Evolutionary conservation across 2,888 invertebrate species (phyloP).

Genomic region (Cantharis flavilabris): DNA sequence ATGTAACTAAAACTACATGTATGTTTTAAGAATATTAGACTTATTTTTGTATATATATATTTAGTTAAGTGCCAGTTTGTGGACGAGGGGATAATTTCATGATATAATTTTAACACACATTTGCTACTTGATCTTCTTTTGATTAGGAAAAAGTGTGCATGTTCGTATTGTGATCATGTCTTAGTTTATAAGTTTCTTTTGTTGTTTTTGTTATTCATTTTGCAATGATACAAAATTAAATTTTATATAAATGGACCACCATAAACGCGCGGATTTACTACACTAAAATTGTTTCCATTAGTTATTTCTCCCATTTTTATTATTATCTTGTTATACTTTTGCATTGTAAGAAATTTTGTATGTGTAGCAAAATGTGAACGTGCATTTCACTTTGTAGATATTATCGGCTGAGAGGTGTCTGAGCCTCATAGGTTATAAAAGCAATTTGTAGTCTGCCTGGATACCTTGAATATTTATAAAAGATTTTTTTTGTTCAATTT

Average conservation of each 20-base stretch:
- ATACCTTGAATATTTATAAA: slow-evolving; percentile 41
- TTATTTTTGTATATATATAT: slow-evolving; percentile 53
- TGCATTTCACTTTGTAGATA: slow-evolving; percentile 31
- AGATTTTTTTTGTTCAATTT: slow-evolving; percentile 49
- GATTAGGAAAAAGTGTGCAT: slow-evolving; percentile 42
- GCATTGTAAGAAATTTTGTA: slow-evolving; percentile 26
- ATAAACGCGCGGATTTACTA: not conserved
- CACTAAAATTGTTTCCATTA: not conserved
- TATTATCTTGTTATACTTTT: slow-evolving; percentile 19
- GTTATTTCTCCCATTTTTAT: slow-evolving; percentile 10
- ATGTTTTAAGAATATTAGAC: slow-evolving; percentile 48
- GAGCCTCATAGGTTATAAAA: slow-evolving; percentile 30
- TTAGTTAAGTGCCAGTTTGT: slow-evolving; percentile 51
- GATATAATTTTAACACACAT: slow-evolving; percentile 12
- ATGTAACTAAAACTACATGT: slow-evolving; percentile 34
- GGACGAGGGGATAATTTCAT: slow-evolving; percentile 41
- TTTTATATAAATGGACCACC: slow-evolving; percentile 8
- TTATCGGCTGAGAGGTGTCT: slow-evolving; percentile 24
- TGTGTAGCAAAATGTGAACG: slow-evolving; percentile 30
- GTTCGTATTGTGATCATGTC: slow-evolving; percentile 47
- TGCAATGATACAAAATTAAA: slow-evolving; percentile 6
- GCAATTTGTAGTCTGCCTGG: slow-evolving; percentile 48
- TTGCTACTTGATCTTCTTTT: slow-evolving; percentile 30
- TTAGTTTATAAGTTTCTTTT: slow-evolving; percentile 38
- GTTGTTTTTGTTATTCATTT: slow-evolving; percentile 15